phyloP scores from a whole-genome alignment of 2,888 invertebrate species.

The Prosapia bicincta region DNA sequence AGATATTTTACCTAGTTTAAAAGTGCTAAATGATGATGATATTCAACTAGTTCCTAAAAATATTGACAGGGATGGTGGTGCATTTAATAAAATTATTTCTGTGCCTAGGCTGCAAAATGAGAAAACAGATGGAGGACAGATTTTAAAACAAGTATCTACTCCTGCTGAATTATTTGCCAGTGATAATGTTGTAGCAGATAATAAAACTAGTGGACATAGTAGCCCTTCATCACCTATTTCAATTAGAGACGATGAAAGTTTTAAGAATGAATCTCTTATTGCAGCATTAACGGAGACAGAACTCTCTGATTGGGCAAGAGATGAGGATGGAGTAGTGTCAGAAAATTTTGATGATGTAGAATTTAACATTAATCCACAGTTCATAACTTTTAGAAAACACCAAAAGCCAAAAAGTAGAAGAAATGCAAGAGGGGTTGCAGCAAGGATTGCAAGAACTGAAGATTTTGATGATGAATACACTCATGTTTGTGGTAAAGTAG shows the following conservation, averaged over 20 bases:
- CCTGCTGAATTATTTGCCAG: constrained; percentile 37
- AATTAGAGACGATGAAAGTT: constrained; percentile 41
- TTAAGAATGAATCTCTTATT: constrained; percentile 53
- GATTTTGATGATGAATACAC: constrained; percentile 46
- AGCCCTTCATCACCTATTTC: constrained; percentile 54
- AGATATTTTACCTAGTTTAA: constrained; percentile 18
- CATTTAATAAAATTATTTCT: constrained; percentile 39
- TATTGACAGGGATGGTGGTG: constrained; percentile 30
- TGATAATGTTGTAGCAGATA: constrained; percentile 24
- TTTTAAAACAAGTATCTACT: constrained; percentile 39
- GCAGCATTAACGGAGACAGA: constrained; percentile 80
- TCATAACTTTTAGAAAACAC: constrained; percentile 43
- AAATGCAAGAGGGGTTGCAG: constrained; percentile 42
- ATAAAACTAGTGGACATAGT: constrained; percentile 47
- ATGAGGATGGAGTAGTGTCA: constrained; percentile 62
- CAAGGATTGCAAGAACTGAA: constrained; percentile 45
- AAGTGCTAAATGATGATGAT: constrained; percentile 19
- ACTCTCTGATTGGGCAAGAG: constrained; percentile 85
- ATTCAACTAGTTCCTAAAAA: constrained; percentile 34
- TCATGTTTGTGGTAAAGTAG: constrained; percentile 46
- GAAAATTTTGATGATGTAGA: constrained; percentile 70
- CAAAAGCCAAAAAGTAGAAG: constrained; percentile 41
- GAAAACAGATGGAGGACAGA: constrained; percentile 34
- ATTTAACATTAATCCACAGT: constrained; percentile 54
- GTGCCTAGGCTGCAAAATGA: constrained; percentile 37